A percentile compares a stretch with the other conserved stretches of the same genome.
phyloP scores from a whole-genome alignment of 2,113 vertebrate genomes.

The Brachirus orientalis region DNA sequence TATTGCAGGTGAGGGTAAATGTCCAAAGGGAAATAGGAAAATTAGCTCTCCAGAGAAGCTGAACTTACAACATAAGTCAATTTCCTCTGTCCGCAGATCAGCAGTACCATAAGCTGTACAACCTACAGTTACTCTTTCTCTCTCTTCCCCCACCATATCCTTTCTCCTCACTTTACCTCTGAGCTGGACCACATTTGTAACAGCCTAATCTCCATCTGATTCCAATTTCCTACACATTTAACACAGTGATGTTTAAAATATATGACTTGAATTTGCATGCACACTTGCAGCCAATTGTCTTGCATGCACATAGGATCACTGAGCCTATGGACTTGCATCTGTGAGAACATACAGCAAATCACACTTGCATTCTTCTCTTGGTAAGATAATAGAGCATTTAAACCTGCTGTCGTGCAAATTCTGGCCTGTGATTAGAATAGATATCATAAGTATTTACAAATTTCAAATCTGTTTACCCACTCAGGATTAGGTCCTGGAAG shows the following conservation, averaged over 20 bases:
- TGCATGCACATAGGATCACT: not conserved
- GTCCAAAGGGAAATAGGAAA: slow-evolving; percentile 40
- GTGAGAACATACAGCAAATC: no score
- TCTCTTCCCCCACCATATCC: not conserved
- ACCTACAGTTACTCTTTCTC: not conserved
- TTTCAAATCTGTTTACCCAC: no score
- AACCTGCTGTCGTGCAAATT: no score
- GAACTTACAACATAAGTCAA: slow-evolving; percentile 36
- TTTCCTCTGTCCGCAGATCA: slow-evolving; percentile 51
- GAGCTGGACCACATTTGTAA: no score
- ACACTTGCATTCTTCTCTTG: no score
- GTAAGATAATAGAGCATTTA: no score
- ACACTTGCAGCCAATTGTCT: not conserved
- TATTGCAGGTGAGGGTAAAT: slow-evolving; percentile 27
- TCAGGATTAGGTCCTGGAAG: no score
- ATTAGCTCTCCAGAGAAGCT: slow-evolving; percentile 34
- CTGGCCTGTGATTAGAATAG: no score
- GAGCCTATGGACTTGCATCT: no score
- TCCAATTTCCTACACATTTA: slow-evolving; percentile 49
- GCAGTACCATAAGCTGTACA: slow-evolving; percentile 27
- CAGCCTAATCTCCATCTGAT: slow-evolving; percentile 61
- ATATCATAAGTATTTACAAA: no score
- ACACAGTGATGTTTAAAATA: not conserved
- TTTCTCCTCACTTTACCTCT: slow-evolving; percentile 51
- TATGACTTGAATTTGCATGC: slow-evolving; percentile 12